Evolutionary conservation across 2,797 vertebrate genomes (phyloP).

Genomic region (Crocidura indochinensis): DNA sequence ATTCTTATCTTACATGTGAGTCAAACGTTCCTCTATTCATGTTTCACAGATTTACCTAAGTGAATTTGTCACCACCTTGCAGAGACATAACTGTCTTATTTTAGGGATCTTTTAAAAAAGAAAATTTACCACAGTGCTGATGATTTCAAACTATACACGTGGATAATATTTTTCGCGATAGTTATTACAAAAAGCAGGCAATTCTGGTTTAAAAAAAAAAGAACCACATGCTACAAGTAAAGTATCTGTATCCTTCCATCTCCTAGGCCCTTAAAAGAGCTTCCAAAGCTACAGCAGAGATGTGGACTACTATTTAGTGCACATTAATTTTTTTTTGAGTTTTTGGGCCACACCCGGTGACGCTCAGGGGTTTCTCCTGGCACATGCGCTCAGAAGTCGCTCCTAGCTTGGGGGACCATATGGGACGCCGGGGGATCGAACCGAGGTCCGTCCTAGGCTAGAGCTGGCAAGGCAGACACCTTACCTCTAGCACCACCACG

Average conservation of each 20-base stretch:
- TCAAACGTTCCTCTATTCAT: slow-evolving; percentile 19
- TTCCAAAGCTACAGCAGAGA: neutral
- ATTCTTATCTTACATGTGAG: slow-evolving; percentile 7
- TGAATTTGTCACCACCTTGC: neutral
- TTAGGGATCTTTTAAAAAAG: neutral
- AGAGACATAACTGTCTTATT: neutral
- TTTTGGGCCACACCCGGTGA: too few relatives aligned
- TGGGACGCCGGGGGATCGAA: too few relatives aligned
- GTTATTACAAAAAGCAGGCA: slow-evolving; percentile 43
- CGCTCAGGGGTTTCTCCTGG: too few relatives aligned
- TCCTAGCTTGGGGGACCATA: too few relatives aligned
- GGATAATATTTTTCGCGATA: neutral
- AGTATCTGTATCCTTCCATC: neutral
- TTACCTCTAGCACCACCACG: too few relatives aligned
- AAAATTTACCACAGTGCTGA: neutral
- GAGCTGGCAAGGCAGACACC: too few relatives aligned
- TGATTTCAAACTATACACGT: slow-evolving; percentile 42
- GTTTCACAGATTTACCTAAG: slow-evolving; percentile 14
- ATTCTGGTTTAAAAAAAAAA: neutral
- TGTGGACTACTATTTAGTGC: neutral
- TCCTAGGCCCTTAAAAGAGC: neutral
- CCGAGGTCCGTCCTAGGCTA: too few relatives aligned
- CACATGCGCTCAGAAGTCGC: too few relatives aligned
- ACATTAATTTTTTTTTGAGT: too few relatives aligned
- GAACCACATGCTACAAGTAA: neutral